phyloP scores from a whole-genome alignment of 1,140 invertebrate species.

The Eumaeus atala region DNA sequence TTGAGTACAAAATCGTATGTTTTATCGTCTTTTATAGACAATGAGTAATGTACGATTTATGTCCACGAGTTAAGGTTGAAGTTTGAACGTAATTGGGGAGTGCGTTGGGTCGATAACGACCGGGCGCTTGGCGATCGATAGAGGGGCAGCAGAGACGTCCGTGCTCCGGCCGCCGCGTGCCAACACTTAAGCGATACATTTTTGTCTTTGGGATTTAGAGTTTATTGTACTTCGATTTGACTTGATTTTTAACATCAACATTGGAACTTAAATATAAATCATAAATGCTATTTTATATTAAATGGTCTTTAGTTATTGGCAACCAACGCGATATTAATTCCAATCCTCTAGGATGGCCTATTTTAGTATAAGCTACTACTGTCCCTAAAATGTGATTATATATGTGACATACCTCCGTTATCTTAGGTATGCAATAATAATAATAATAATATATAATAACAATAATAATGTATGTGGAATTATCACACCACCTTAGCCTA shows the following conservation, averaged over 20 bases:
- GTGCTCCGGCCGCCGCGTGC: conserved; percentile 50
- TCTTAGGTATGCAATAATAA: too few relatives aligned
- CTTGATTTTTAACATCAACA: background rate
- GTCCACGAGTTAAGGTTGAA: conserved; percentile 42
- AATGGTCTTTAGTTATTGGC: too few relatives aligned
- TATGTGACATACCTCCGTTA: too few relatives aligned
- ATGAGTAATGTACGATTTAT: conserved; percentile 33
- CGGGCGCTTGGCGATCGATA: conserved; percentile 57
- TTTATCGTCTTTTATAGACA: conserved; percentile 20
- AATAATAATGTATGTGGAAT: too few relatives aligned
- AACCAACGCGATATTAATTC: too few relatives aligned
- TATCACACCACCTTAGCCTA: too few relatives aligned
- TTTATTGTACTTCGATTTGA: conserved; percentile 4
- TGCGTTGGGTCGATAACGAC: conserved; percentile 56
- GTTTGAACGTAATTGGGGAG: conserved; percentile 35
- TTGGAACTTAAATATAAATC: too few relatives aligned
- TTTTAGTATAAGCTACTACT: too few relatives aligned
- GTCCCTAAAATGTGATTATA: too few relatives aligned
- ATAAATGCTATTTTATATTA: too few relatives aligned
- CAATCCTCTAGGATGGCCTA: too few relatives aligned
- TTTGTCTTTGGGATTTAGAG: conserved; percentile 9
- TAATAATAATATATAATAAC: too few relatives aligned
- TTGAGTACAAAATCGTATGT: conserved; percentile 56
- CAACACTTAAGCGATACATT: conserved; percentile 26
- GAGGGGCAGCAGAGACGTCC: conserved; percentile 37